Conservation (phyloP, 2,113 vertebrate species). For the Paralichthys olivaceus region DNA sequence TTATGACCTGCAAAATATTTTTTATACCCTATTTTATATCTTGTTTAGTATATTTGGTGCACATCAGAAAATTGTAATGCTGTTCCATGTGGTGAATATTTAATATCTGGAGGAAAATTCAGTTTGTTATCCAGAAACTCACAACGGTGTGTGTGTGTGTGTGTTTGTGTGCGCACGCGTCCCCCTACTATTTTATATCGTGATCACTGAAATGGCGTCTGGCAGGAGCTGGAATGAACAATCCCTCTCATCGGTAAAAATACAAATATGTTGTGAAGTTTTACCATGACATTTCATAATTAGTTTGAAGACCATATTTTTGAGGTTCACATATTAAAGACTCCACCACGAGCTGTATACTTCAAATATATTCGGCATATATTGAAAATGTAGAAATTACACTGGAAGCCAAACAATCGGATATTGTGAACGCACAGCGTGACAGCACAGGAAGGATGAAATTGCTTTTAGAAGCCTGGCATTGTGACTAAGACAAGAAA, state of each 20-base stretch:
- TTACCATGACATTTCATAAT: slow-evolving; percentile 44
- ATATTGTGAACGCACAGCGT: slow-evolving; percentile 46
- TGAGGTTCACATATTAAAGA: slow-evolving; percentile 32
- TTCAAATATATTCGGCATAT: slow-evolving; percentile 27
- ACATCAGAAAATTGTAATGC: neutral
- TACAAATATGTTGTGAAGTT: slow-evolving; percentile 60
- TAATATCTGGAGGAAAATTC: slow-evolving; percentile 7
- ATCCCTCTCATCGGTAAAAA: slow-evolving; percentile 62
- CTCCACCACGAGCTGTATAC: neutral
- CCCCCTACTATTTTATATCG: slow-evolving; percentile 14
- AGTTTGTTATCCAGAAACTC: slow-evolving; percentile 1
- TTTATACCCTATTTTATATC: neutral
- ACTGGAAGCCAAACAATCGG: slow-evolving; percentile 50
- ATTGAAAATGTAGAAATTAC: slow-evolving; percentile 48
- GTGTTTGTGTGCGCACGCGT: neutral
- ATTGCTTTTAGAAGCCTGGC: slow-evolving; percentile 58
- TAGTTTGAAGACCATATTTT: slow-evolving; percentile 23
- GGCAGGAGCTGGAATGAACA: slow-evolving; percentile 44
- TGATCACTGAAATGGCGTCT: slow-evolving; percentile 28
- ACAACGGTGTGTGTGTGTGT: slow-evolving; percentile 5
- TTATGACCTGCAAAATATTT: slow-evolving; percentile 8
- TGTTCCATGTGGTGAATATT: neutral
- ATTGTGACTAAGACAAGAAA: slow-evolving; percentile 22
- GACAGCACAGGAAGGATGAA: slow-evolving; percentile 60
- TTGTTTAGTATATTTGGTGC: neutral